Conservation (phyloP, 2,797 vertebrate genomes). For the Eulemur mongoz region DNA sequence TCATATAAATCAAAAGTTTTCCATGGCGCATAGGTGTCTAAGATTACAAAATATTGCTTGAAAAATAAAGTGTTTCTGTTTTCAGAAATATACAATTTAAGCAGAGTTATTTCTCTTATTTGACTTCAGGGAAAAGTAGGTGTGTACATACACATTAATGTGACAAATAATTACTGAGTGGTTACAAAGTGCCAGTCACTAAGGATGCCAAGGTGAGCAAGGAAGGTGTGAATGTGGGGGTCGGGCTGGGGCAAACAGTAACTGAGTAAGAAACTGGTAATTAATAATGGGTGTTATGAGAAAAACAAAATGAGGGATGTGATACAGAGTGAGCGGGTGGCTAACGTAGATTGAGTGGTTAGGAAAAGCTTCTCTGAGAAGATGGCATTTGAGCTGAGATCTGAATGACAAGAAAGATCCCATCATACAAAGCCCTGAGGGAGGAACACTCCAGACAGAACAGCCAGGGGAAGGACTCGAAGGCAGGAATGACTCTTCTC, state of each 20-base stretch:
- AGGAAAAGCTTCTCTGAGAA: not conserved
- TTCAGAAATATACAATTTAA: not conserved
- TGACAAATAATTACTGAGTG: not conserved
- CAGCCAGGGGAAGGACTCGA: not conserved
- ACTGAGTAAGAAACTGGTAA: not conserved
- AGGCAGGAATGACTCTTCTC: not conserved
- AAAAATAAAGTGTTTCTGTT: not conserved
- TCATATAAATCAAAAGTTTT: constrained; percentile 8
- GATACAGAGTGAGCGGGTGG: not conserved
- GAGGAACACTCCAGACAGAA: not conserved
- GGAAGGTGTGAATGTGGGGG: not conserved
- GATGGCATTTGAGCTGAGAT: constrained; percentile 8
- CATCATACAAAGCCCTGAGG: not conserved
- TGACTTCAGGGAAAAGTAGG: not conserved
- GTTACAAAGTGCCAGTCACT: not conserved
- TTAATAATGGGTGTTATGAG: not conserved
- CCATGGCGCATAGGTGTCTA: not conserved
- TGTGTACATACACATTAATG: not conserved
- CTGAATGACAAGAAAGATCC: not conserved
- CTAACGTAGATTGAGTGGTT: not conserved
- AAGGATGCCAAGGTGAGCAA: not conserved
- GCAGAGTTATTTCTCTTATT: not conserved
- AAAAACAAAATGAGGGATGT: not conserved
- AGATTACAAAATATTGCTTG: constrained; percentile 24
- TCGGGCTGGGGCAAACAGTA: not conserved